Conservation (phyloP, 1,140 invertebrate species). For the Cherax destructor region DNA sequence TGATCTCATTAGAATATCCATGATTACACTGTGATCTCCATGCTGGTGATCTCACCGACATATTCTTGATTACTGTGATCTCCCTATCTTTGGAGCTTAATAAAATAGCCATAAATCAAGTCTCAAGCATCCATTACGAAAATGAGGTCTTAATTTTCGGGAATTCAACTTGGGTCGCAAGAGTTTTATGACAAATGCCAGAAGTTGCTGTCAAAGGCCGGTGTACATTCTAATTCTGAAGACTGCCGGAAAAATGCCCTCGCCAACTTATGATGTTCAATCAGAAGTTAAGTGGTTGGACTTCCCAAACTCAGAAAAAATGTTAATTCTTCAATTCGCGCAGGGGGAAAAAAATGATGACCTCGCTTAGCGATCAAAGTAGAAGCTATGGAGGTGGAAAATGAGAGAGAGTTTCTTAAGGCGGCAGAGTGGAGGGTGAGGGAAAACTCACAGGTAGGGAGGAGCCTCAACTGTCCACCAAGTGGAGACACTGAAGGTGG, state of each 20-base stretch:
- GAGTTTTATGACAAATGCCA: slow-evolving; percentile 21
- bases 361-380: slow-evolving; percentile 62
- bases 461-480: too few species aligned
- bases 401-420: slow-evolving; percentile 53
- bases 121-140: slow-evolving; percentile 31
- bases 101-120: slow-evolving; percentile 30
- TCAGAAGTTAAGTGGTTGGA: slow-evolving; percentile 64
- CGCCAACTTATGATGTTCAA: slow-evolving; percentile 64
- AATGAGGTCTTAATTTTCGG: slow-evolving; percentile 37
- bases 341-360: slow-evolving; percentile 41
- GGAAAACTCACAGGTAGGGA: background rate
- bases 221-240: slow-evolving; percentile 59
- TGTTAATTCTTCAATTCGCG: slow-evolving; percentile 38
- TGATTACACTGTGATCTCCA: too few species aligned
- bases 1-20: too few species aligned
- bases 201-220: slow-evolving; percentile 59
- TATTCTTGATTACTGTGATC: too few species aligned
- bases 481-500: too few species aligned
- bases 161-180: slow-evolving; percentile 30
- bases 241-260: slow-evolving; percentile 14
- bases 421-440: slow-evolving; percentile 16
- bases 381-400: slow-evolving; percentile 57
- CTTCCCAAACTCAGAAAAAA: slow-evolving; percentile 45
- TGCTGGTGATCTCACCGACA: too few species aligned
- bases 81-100: background rate